phyloP scores from a whole-genome alignment of 2,888 invertebrate species.

The Chrysomela aeneicollis region DNA sequence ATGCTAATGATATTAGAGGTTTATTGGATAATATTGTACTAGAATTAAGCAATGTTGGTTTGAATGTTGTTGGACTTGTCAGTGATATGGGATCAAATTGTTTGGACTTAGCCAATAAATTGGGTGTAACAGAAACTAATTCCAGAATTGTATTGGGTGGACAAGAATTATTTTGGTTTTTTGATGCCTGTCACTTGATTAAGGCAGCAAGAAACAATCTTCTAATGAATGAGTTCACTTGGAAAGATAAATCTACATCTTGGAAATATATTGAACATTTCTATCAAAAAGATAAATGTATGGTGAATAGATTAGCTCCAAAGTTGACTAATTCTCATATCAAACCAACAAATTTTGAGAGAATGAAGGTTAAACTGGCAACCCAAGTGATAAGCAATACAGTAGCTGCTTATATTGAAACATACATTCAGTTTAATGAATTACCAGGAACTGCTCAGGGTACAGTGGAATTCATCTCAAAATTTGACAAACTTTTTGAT shows the following conservation, averaged over 20 bases:
- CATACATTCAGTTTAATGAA: slow-evolving; percentile 25
- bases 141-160: slow-evolving; percentile 9
- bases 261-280: slow-evolving; percentile 35
- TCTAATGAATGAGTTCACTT: slow-evolving; percentile 26
- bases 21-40: slow-evolving; percentile 7
- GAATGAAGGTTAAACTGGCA: slow-evolving; percentile 27
- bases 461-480: slow-evolving; percentile 29
- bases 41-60: slow-evolving; percentile 1
- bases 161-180: neutral
- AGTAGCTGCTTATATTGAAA: slow-evolving; percentile 33
- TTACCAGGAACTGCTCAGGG: slow-evolving; percentile 26
- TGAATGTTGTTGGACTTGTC: slow-evolving; percentile 10
- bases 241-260: slow-evolving; percentile 18
- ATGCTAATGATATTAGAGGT: slow-evolving; percentile 8
- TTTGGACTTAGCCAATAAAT: slow-evolving; percentile 11
- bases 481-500: slow-evolving; percentile 35
- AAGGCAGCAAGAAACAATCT: slow-evolving; percentile 34
- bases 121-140: slow-evolving; percentile 14
- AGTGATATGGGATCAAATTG: slow-evolving; percentile 21
- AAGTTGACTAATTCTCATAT: slow-evolving; percentile 35
- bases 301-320: slow-evolving; percentile 24
- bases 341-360: slow-evolving; percentile 3
- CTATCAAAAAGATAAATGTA: slow-evolving; percentile 34
- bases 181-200: slow-evolving; percentile 20
- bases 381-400: slow-evolving; percentile 40